Conservation (phyloP, 2,888 invertebrate genomes). For the Tetragnatha montana region DNA sequence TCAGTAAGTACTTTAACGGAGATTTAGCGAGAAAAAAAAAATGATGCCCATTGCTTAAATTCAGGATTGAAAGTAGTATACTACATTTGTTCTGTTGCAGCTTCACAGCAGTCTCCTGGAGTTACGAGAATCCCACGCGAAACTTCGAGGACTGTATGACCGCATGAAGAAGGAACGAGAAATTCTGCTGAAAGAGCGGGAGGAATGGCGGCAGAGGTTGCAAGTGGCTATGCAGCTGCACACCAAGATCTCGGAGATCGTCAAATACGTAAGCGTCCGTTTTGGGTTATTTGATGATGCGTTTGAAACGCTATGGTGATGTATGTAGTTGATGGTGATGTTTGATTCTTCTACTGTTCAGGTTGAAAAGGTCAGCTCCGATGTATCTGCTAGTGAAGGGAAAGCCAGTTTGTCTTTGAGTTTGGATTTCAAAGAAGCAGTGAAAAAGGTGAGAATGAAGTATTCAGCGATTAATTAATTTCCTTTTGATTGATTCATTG, state of each 20-base stretch:
- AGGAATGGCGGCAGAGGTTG: constrained; percentile 71
- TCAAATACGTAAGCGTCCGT: constrained; percentile 50
- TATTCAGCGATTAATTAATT: too few relatives aligned
- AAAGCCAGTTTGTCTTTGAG: constrained; percentile 33
- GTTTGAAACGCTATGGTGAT: too few relatives aligned
- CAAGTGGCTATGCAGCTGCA: constrained; percentile 68
- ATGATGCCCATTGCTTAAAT: too few relatives aligned
- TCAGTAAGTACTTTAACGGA: neutral
- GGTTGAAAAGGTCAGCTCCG: constrained; percentile 57
- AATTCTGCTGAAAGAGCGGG: constrained; percentile 81
- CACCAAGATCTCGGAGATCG: constrained; percentile 59
- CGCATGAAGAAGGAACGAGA: constrained; percentile 91
- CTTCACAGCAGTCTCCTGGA: constrained; percentile 91
- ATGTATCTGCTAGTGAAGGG: constrained; percentile 18
- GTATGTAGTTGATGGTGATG: too few relatives aligned
- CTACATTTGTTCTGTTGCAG: constrained; percentile 75
- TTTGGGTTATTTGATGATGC: neutral
- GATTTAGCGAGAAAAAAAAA: neutral
- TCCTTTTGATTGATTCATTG: neutral
- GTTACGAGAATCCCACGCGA: constrained; percentile 92
- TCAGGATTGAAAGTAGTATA: too few relatives aligned
- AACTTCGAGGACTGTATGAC: constrained; percentile 91
- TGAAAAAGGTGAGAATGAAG: constrained; percentile 33
- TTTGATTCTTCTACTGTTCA: constrained; percentile 9
- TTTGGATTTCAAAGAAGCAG: constrained; percentile 35